Evolutionary conservation across 2,113 vertebrate genomes (phyloP).

Genomic region (Micromys minutus): DNA sequence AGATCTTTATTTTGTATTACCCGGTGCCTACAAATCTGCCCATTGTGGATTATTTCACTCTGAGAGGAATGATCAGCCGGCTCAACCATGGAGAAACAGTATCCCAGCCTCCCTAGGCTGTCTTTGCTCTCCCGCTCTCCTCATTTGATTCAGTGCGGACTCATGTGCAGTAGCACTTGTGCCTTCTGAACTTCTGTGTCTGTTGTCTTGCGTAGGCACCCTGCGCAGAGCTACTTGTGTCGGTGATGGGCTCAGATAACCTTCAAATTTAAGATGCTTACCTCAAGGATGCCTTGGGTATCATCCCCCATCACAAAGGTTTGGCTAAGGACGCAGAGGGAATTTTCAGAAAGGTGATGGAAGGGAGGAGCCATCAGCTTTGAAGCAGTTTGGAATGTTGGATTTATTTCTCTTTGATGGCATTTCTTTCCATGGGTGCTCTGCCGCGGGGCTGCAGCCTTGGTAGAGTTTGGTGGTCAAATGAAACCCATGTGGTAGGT

Average conservation of each 20-base stretch:
- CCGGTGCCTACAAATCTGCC: background rate
- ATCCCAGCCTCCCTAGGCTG: background rate
- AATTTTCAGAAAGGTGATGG: background rate
- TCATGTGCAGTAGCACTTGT: background rate
- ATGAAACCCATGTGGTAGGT: slow-evolving; percentile 25
- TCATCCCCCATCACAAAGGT: background rate
- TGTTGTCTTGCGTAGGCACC: background rate
- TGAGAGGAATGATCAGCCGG: background rate
- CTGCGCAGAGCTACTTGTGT: background rate
- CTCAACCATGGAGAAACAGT: background rate
- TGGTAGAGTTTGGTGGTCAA: background rate
- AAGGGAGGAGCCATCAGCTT: slow-evolving; percentile 26
- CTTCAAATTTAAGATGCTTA: background rate
- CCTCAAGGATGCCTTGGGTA: background rate
- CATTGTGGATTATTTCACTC: background rate
- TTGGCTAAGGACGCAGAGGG: background rate
- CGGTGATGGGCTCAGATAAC: background rate
- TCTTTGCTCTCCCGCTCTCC: background rate
- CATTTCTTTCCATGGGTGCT: background rate
- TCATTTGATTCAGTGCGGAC: background rate
- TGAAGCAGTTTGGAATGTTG: slow-evolving; percentile 9
- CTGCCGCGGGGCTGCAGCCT: background rate
- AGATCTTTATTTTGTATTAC: background rate
- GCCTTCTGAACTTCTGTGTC: background rate
- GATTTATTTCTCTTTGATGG: slow-evolving; percentile 17